Evolutionary conservation across 2,888 invertebrate species (phyloP).

Genomic region (Vesta saturnalis): DNA sequence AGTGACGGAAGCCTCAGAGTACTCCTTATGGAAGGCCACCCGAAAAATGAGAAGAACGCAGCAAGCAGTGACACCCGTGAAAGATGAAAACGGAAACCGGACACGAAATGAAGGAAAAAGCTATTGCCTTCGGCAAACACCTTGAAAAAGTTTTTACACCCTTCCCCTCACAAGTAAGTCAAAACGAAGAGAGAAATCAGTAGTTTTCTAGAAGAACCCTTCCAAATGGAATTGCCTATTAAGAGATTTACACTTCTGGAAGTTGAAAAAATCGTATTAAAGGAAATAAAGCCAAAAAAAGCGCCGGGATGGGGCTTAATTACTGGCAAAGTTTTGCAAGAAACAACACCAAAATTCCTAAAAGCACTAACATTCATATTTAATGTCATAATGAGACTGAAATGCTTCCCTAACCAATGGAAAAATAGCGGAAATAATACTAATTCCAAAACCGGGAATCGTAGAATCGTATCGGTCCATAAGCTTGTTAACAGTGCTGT

Average conservation of each 20-base stretch:
- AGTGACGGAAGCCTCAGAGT: background rate
- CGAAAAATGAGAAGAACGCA: no score
- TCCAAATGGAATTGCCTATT: no score
- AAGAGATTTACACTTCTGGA: slow-evolving; percentile 2
- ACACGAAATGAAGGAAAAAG: background rate
- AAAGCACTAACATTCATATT: no score
- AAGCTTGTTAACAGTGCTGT: no score
- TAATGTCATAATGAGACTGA: no score
- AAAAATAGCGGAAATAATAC: no score
- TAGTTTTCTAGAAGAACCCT: background rate
- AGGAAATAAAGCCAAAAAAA: slow-evolving; percentile 3
- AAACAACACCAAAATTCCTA: no score
- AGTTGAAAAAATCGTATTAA: slow-evolving; percentile 11
- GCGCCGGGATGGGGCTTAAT: background rate
- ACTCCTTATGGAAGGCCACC: background rate
- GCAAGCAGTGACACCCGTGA: background rate
- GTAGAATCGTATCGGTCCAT: no score
- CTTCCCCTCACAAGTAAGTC: background rate
- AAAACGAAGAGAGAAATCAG: background rate
- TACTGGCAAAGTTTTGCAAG: no score
- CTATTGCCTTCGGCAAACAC: background rate
- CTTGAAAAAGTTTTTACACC: background rate
- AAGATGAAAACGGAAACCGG: background rate
- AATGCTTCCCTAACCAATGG: no score
- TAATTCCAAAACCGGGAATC: background rate